Base-by-base conservation (phyloP, 1,140 invertebrate genomes). In the Drosophila simulans region DNA sequence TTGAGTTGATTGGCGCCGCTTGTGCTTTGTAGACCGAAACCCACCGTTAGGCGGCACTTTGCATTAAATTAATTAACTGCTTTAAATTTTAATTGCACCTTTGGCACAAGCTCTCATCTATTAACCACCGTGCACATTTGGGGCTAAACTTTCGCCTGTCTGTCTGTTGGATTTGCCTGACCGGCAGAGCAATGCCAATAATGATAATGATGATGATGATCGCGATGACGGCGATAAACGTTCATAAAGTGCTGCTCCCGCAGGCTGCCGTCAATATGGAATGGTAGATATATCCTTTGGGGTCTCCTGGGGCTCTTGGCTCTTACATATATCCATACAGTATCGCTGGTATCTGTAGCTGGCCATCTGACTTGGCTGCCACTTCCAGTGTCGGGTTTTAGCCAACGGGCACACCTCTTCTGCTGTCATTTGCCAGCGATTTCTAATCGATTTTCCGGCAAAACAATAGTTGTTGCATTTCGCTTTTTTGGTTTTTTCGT, bases 391-490 rank as follows among this genome's bases (percentile, higher is more conserved):
- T 70, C 73, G 60, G 43, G 45, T 64, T 77, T 52, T 64, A 64
- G 83, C 83, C 83, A 65, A 64, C 79, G 83, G 83, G 84, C 82
- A 86, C 82, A 86, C 82, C 82, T 86, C 83, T 79, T 55, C 15
- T 72, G 83, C 83, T 89, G 84, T 86, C 83, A 86, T 86, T 88
- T 86, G 79, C 79, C 84, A 88, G 72, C 79, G 83, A 83, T 86
- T 86, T 86, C 83, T 86, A 86, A 86, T 86, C 84, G 83, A 86
- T 86, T 86, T 86, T 86, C 84, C 81, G 65, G 53, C 27, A 35
- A 46, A 71, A 71, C 68, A 70, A 71, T 49, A 35, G 64, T 57
- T 57, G 66, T 55, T 83, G 76, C 55, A 78, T 82, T 77, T 80
- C 42, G 68, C 40, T 73, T 77, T 77, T 49, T 53, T 43, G 58